Percentiles rank a stretch among this genome's conserved stretches.
Conservation (phyloP, 2,888 invertebrate genomes). For the Gisinianus flammeolus region DNA sequence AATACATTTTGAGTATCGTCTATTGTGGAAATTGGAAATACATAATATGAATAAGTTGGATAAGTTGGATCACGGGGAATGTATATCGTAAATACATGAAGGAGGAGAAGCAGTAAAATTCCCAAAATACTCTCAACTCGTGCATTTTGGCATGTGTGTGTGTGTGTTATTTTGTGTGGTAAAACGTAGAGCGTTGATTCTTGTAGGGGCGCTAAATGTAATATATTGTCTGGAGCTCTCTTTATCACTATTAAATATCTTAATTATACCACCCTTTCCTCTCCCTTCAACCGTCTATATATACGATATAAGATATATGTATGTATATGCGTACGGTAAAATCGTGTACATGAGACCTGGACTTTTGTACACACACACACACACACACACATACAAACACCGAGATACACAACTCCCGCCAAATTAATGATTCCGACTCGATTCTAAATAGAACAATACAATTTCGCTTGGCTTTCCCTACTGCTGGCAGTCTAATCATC, state of each 20-base stretch:
- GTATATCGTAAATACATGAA: too few species aligned
- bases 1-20: neutral
- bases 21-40: neutral
- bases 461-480: conserved; percentile 4
- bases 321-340: neutral
- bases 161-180: neutral
- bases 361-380: conserved; percentile 10
- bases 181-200: conserved; percentile 14
- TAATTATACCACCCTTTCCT: conserved; percentile 52
- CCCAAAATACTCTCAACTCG: conserved; percentile 4
- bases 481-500: conserved; percentile 28
- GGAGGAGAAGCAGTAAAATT: conserved; percentile 4
- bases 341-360: conserved; percentile 2
- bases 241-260: conserved; percentile 52
- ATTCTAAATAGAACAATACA: conserved; percentile 33
- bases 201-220: conserved; percentile 24
- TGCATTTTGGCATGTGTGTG: neutral
- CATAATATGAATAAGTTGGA: conserved; percentile 6
- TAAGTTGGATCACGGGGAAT: neutral
- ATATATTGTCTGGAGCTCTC: conserved; percentile 38
- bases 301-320: neutral
- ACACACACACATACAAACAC: neutral
- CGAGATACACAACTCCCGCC: conserved; percentile 14
- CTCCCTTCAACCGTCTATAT: neutral
- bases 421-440: conserved; percentile 38